Conservation (phyloP, 2,797 vertebrate species). For the Acanthurus lineatus region DNA sequence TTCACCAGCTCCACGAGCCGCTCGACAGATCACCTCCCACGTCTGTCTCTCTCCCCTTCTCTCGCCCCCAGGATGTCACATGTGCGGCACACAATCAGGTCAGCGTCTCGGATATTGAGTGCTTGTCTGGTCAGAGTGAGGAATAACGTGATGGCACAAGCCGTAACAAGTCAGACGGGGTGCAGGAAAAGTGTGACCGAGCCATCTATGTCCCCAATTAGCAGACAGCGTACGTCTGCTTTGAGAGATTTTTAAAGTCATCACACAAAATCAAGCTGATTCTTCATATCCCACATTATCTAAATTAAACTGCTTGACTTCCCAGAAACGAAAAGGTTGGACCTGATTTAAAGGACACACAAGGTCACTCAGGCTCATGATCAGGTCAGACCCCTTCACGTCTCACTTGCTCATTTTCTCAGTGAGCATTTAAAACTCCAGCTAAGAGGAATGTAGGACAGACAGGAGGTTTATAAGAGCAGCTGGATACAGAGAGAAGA, state of each 20-base stretch:
- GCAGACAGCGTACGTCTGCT: neutral
- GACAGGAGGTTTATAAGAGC: constrained; percentile 39
- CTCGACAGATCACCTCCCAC: constrained; percentile 37
- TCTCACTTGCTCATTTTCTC: constrained; percentile 79
- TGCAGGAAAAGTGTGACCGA: constrained; percentile 26
- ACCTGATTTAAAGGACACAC: constrained; percentile 9
- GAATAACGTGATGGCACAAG: constrained; percentile 24
- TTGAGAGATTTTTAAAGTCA: constrained; percentile 24
- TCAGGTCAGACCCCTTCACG: constrained; percentile 49
- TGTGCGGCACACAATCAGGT: constrained; percentile 48
- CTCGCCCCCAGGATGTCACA: constrained; percentile 46
- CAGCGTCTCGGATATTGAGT: constrained; percentile 18
- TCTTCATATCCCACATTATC: constrained; percentile 11
- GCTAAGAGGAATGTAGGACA: constrained; percentile 65
- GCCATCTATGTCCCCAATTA: neutral
- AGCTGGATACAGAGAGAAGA: constrained; percentile 36
- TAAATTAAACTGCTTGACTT: constrained; percentile 31
- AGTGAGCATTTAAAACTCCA: constrained; percentile 37
- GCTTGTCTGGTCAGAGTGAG: constrained; percentile 19
- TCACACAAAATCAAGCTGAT: neutral
- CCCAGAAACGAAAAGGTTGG: neutral
- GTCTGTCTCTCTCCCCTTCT: constrained; percentile 10
- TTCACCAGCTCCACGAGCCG: constrained; percentile 34
- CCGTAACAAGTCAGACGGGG: constrained; percentile 26
- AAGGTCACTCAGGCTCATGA: constrained; percentile 40